A percentile compares a stretch with the other conserved stretches of the same genome.
Evolutionary conservation across 2,888 invertebrate genomes (phyloP).

Genomic region (Pteria penguin): DNA sequence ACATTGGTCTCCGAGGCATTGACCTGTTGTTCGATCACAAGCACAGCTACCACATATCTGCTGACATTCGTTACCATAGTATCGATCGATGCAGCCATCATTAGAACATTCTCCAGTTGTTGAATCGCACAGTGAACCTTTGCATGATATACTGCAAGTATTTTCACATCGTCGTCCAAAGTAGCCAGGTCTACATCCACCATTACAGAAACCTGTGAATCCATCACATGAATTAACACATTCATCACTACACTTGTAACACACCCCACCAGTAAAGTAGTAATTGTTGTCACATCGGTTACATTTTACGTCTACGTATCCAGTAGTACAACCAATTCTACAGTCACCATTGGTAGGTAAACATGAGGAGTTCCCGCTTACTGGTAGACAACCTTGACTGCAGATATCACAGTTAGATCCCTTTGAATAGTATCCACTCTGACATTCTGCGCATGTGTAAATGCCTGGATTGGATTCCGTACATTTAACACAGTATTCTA

Average conservation of each 20-base stretch:
- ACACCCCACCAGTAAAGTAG: neutral
- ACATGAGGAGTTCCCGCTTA: neutral
- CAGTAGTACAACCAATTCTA: conserved; percentile 14
- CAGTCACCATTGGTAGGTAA: conserved; percentile 8
- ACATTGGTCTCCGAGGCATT: conserved; percentile 6
- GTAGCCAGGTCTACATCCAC: conserved; percentile 38
- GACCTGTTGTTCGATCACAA: conserved; percentile 16
- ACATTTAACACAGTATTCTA: conserved; percentile 5
- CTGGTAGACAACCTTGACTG: conserved; percentile 1
- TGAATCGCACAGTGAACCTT: conserved; percentile 1
- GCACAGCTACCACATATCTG: neutral
- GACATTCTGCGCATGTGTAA: conserved; percentile 17
- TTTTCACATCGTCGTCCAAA: conserved; percentile 30
- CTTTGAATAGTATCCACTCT: conserved; percentile 5
- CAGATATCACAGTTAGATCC: neutral
- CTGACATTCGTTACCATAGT: conserved; percentile 24
- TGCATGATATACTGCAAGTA: conserved; percentile 25
- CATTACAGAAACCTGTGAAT: conserved; percentile 25
- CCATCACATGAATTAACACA: conserved; percentile 28
- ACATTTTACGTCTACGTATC: conserved; percentile 22
- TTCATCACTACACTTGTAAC: conserved; percentile 25
- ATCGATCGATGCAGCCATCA: conserved; percentile 19
- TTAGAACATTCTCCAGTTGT: conserved; percentile 21
- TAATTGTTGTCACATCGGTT: conserved; percentile 26
- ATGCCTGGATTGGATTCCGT: neutral